Evolutionary conservation across 2,797 vertebrate genomes (phyloP).

Genomic region (Coendou prehensilis): DNA sequence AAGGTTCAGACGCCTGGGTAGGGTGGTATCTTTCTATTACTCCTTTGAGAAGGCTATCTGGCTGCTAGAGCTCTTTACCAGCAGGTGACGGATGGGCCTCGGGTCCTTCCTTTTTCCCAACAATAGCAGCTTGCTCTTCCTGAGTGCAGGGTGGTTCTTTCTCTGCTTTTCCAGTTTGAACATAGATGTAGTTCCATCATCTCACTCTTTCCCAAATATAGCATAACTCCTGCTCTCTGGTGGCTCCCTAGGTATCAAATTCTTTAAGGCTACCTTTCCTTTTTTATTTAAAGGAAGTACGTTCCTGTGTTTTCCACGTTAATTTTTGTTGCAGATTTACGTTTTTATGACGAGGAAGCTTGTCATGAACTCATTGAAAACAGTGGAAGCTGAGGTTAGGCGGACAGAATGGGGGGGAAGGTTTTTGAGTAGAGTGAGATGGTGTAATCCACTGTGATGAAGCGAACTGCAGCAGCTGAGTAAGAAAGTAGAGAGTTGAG

Average conservation of each 20-base stretch:
- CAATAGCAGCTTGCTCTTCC: not conserved
- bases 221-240: not conserved
- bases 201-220: not conserved
- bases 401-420: not conserved
- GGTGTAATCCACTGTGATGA: not conserved
- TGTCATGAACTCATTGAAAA: not conserved
- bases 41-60: not conserved
- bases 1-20: not conserved
- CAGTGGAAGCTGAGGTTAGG: not conserved
- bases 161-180: not conserved
- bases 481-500: not conserved
- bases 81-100: not conserved
- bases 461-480: not conserved
- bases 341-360: constrained; percentile 6
- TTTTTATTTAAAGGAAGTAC: constrained; percentile 30
- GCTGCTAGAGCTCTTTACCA: not conserved
- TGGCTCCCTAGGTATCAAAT: not conserved
- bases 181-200: not conserved
- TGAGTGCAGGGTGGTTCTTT: not conserved
- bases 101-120: not conserved
- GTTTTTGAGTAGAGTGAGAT: not conserved
- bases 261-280: not conserved
- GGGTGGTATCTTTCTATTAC: not conserved
- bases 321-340: constrained; percentile 17
- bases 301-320: constrained; percentile 9